Evolutionary conservation across 1,140 invertebrate genomes (phyloP).

Genomic region (Lysiphlebus fabarum): DNA sequence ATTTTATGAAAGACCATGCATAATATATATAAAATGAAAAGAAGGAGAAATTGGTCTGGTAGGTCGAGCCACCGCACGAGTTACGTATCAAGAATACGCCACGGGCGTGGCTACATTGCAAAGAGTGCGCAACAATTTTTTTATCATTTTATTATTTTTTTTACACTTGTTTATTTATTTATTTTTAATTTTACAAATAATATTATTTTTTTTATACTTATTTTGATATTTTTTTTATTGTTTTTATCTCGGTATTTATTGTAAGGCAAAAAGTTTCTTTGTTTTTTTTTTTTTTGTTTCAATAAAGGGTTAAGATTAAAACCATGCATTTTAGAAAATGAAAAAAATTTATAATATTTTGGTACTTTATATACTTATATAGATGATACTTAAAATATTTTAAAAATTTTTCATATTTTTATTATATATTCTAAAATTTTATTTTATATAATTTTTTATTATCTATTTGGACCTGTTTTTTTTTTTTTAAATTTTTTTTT

Average conservation of each 20-base stretch:
- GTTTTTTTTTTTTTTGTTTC: neutral
- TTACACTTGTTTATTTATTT: constrained; percentile 14
- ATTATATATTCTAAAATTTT: neutral
- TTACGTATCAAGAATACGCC: constrained; percentile 56
- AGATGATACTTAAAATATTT: too few species aligned
- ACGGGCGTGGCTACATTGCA: constrained; percentile 51
- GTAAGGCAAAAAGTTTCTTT: too few species aligned
- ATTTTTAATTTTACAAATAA: constrained; percentile 12
- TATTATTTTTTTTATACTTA: constrained; percentile 7
- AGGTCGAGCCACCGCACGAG: constrained; percentile 55
- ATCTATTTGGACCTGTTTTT: too few species aligned
- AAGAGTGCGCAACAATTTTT: constrained; percentile 31
- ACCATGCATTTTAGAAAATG: too few species aligned
- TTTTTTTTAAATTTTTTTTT: constrained; percentile 37
- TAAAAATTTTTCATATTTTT: too few species aligned
- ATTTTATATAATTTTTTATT: too few species aligned
- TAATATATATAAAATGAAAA: constrained; percentile 15
- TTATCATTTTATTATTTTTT: constrained; percentile 23
- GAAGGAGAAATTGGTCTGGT: constrained; percentile 30
- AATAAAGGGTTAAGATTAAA: too few species aligned
- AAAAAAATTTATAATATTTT: too few species aligned
- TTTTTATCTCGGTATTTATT: neutral
- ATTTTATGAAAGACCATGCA: constrained; percentile 35
- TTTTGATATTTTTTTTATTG: constrained; percentile 4
- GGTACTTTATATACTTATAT: too few species aligned